These are phyloP conservation scores for Tipula unca DNA, from an alignment of 2,888 invertebrate species.

Conservation along the genomic window DNA sequence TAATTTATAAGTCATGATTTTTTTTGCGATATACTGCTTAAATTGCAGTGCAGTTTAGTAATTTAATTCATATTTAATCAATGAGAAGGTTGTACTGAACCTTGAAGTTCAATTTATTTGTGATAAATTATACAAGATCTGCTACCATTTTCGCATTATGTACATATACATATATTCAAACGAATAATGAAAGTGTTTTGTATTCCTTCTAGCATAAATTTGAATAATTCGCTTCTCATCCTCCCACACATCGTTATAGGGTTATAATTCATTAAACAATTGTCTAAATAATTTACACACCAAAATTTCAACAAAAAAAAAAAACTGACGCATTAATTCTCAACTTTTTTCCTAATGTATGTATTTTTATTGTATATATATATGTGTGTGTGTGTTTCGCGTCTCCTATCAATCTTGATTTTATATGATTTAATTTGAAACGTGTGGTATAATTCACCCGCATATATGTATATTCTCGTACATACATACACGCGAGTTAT, in stretches of 20 bases:
- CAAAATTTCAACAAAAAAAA: neutral
- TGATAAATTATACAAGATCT: neutral
- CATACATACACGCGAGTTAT: neutral
- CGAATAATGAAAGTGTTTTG: too few species aligned
- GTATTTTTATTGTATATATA: too few species aligned
- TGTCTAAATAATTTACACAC: neutral
- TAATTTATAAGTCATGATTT: too few species aligned
- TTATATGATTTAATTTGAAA: neutral
- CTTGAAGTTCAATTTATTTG: too few species aligned
- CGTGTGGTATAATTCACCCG: neutral
- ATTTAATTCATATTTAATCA: too few species aligned
- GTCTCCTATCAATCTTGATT: neutral
- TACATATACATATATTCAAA: too few species aligned
- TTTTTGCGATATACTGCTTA: too few species aligned
- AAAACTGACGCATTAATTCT: neutral
- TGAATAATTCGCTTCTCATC: neutral
- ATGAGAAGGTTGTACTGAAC: too few species aligned
- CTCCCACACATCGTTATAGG: neutral
- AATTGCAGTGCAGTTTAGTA: too few species aligned
- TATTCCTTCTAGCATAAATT: neutral
- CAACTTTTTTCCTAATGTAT: neutral
- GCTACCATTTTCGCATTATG: too few species aligned
- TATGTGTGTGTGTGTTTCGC: neutral
- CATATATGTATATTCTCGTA: too few species aligned
- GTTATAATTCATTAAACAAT: neutral